phyloP scores from a whole-genome alignment of 2,797 vertebrate genomes.

The Acanthis flammea region DNA sequence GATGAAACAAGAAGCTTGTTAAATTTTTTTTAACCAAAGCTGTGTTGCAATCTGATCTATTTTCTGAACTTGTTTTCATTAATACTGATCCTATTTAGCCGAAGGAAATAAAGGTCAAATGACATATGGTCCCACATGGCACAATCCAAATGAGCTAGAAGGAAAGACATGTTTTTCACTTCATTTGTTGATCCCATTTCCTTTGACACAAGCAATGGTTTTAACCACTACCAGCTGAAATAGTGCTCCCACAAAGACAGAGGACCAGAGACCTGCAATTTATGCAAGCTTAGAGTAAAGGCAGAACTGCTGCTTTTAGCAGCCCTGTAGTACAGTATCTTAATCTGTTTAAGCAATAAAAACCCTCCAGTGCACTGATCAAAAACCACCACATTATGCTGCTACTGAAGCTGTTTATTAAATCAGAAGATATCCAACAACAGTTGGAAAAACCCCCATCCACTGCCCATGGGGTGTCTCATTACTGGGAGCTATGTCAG shows the following conservation, averaged over 20 bases:
- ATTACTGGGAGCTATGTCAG: not conserved
- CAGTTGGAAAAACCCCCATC: not conserved
- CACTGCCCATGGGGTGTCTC: not conserved
- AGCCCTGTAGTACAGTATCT: not conserved
- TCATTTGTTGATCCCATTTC: not conserved
- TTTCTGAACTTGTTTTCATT: not conserved
- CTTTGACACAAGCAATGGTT: not conserved
- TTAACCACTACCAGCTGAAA: not conserved
- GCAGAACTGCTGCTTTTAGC: not conserved
- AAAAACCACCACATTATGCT: not conserved
- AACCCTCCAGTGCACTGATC: not conserved
- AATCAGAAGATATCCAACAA: not conserved
- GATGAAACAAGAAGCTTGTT: not conserved
- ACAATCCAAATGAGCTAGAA: not conserved
- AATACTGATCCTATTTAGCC: not conserved
- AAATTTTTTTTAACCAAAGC: not conserved
- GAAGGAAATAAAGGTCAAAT: conserved; percentile 22
- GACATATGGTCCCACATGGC: conserved; percentile 1
- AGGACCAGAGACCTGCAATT: not conserved
- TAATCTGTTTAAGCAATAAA: not conserved
- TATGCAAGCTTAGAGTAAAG: not conserved
- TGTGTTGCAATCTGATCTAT: not conserved
- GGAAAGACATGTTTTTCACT: not conserved
- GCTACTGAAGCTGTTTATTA: not conserved
- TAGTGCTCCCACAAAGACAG: not conserved